Conservation (phyloP, 2,888 invertebrate species). For the Pyrrhosoma nymphula region DNA sequence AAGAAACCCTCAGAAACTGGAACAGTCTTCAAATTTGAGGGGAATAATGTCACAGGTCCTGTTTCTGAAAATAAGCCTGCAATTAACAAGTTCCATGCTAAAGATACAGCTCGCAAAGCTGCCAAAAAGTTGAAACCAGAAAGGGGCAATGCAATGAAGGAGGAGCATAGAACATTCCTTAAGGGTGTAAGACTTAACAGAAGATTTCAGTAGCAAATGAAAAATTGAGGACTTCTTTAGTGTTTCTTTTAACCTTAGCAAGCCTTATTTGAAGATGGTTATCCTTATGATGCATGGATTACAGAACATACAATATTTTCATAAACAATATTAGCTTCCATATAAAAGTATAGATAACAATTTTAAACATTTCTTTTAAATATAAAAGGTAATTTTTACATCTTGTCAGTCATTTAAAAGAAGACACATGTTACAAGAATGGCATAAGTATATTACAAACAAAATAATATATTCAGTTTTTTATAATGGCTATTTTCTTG, state of each 20-base stretch:
- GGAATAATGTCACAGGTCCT: too few relatives aligned
- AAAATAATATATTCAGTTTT: not conserved
- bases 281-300: too few relatives aligned
- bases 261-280: not conserved
- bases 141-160: constrained; percentile 77
- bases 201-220: constrained; percentile 87
- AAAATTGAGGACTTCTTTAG: constrained; percentile 77
- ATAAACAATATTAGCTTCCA: not conserved
- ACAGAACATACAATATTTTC: not conserved
- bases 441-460: not conserved
- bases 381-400: not conserved
- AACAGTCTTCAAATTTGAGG: too few relatives aligned
- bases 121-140: too few relatives aligned
- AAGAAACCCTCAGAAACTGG: too few relatives aligned
- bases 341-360: not conserved
- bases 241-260: not conserved
- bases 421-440: not conserved
- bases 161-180: constrained; percentile 79
- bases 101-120: too few relatives aligned
- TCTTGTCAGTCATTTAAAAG: not conserved
- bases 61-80: too few relatives aligned
- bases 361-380: too few relatives aligned
- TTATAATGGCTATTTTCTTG: not conserved
- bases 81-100: too few relatives aligned
- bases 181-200: constrained; percentile 86